Conservation (phyloP, 2,797 vertebrate species). For the Megalops cyprinoides region DNA sequence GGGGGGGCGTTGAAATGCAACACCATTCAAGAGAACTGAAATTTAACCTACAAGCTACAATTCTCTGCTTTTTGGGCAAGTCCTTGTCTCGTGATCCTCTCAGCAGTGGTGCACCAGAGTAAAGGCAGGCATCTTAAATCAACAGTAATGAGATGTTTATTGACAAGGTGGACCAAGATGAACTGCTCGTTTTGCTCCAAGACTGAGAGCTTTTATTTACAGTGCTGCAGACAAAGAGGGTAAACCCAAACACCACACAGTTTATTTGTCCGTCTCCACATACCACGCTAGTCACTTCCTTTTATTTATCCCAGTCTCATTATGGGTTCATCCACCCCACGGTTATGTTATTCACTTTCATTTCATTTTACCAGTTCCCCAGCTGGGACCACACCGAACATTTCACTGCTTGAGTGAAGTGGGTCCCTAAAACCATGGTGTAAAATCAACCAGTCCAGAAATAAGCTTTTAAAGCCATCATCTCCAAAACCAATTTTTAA, state of each 20-base stretch:
- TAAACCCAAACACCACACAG: constrained; percentile 40
- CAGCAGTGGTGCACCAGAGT: background rate
- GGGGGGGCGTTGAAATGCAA: background rate
- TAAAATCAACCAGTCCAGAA: background rate
- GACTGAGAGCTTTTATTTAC: constrained; percentile 47
- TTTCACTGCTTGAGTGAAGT: constrained; percentile 41
- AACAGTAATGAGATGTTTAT: constrained; percentile 16
- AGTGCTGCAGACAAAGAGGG: constrained; percentile 47
- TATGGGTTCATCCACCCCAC: background rate
- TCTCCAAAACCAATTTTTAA: constrained; percentile 28
- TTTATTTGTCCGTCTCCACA: constrained; percentile 38
- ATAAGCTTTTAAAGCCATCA: constrained; percentile 19
- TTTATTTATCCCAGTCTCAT: constrained; percentile 32
- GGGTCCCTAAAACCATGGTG: constrained; percentile 14
- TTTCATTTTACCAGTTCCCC: background rate
- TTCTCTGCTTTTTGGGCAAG: background rate
- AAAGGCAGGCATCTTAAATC: background rate
- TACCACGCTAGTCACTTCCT: constrained; percentile 16
- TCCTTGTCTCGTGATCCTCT: background rate
- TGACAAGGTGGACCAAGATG: constrained; percentile 37
- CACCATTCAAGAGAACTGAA: background rate
- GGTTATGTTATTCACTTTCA: background rate
- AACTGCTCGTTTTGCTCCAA: constrained; percentile 33
- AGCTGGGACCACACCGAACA: background rate
- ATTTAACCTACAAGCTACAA: background rate